Base-by-base conservation (phyloP, 1,140 invertebrate species). In the Dendroctonus ponderosae region DNA sequence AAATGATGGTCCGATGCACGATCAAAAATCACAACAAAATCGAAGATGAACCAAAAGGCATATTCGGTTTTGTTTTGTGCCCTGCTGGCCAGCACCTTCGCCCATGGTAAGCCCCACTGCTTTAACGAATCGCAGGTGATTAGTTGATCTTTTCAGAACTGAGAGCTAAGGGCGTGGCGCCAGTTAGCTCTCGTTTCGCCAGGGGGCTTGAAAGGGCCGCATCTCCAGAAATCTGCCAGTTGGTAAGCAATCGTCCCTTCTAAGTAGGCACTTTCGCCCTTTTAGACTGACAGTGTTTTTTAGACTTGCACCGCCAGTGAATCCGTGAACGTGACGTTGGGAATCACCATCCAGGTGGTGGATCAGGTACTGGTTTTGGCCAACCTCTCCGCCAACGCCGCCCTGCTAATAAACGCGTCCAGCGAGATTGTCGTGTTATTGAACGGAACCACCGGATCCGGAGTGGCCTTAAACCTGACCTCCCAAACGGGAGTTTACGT, bases 1-100 rank as follows among this genome's bases (percentile, higher is more conserved):
- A 26, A 26, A 26, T 26, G 3, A 26, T 26, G 26, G 26, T 3
- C 26, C 3, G 26, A 1, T 26, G 26, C 26, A 26, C 26, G 26
- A 3, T 26, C 3, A 3, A 26, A 26, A 1, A 26, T 26, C 50
- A 53, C 60, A 41, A 62, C 60, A 62, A 62, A 52, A 62, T 62
- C 60, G 60, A 62, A 62, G 50, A 62, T 62, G 60, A 62, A 62
- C 40, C 60, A 62, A 53, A 62, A 62, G 40, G 48, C 59, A 38
- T 63, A 63, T 63, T 63, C 61, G 61, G 26, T 63, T 63, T 63
- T 63, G 61, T 63, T 63, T 40, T 53, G 50, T 44, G 61, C 61
- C 51, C 61, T 63, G 53, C 54, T 63, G 51, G 61, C 61, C 37
- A 63, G 61, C 58, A 61, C 58, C 8, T 61, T 61, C 38, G 58